Conservation (phyloP, 2,888 invertebrate genomes). For the Tenthredo mesomela region DNA sequence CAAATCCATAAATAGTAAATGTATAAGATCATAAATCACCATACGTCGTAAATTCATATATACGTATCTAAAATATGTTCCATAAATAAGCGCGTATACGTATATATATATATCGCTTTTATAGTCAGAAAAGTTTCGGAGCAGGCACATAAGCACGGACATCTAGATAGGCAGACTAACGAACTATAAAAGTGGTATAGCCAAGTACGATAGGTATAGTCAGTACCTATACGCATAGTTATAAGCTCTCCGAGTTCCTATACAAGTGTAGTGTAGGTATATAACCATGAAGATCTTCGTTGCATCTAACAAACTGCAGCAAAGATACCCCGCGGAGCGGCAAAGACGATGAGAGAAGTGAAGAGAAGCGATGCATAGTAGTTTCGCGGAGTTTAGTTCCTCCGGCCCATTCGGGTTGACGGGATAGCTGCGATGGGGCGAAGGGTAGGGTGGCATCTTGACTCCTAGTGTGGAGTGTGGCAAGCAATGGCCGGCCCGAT, state of each 20-base stretch:
- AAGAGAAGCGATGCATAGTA: slow-evolving; percentile 58
- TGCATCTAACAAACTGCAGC: slow-evolving; percentile 15
- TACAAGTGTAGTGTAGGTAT: background rate
- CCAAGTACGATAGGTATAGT: background rate
- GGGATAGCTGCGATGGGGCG: slow-evolving; percentile 28
- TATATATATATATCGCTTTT: too few relatives aligned
- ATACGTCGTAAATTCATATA: background rate
- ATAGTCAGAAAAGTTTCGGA: background rate
- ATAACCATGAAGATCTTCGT: slow-evolving; percentile 10
- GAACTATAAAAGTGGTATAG: background rate
- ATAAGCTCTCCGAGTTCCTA: too few relatives aligned
- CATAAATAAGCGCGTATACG: background rate
- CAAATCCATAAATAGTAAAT: slow-evolving; percentile 3
- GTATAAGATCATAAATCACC: background rate
- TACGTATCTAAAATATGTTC: background rate
- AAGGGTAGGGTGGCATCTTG: slow-evolving; percentile 75
- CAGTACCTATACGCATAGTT: background rate
- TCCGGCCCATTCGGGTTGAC: slow-evolving; percentile 53
- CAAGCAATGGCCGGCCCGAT: slow-evolving; percentile 78
- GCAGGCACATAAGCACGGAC: background rate
- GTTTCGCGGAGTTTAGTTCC: slow-evolving; percentile 75
- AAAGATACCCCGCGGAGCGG: background rate
- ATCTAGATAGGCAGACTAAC: background rate
- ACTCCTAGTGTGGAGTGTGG: slow-evolving; percentile 76
- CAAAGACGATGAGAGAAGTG: background rate